A percentile compares a stretch with the other conserved stretches of the same genome.
These are phyloP conservation scores for Cephus cinctus DNA, from an alignment of 1,140 invertebrate genomes.

Conservation along the genomic window DNA sequence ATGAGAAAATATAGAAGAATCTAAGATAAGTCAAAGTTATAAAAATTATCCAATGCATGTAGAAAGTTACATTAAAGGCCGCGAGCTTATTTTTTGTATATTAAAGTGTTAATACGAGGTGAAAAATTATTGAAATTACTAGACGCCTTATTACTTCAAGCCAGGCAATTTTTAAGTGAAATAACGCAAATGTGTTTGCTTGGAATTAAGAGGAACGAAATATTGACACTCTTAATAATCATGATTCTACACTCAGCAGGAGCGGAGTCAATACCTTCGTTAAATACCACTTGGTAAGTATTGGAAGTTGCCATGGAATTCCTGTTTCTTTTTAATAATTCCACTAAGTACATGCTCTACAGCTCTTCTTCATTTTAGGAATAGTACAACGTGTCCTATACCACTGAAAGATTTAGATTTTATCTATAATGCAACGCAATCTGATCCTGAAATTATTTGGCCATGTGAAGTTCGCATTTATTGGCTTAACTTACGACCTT, in stretches of 20 bases:
- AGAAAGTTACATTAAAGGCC: not conserved
- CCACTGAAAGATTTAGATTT: constrained; percentile 34
- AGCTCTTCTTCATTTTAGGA: constrained; percentile 13
- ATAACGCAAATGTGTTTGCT: too few species aligned
- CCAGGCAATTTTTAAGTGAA: too few species aligned
- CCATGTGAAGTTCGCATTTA: constrained; percentile 41
- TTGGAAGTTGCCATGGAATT: constrained; percentile 2
- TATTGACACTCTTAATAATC: too few species aligned
- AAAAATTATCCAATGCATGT: not conserved
- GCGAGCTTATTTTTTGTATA: not conserved
- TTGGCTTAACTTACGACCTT: constrained; percentile 36
- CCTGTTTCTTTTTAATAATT: constrained; percentile 10
- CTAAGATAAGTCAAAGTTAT: not conserved
- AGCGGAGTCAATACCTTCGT: not conserved
- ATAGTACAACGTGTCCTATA: constrained; percentile 21
- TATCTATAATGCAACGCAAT: constrained; percentile 28
- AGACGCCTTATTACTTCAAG: too few species aligned
- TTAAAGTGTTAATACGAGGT: not conserved
- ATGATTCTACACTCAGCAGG: not conserved
- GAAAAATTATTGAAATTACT: too few species aligned
- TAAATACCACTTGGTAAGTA: not conserved
- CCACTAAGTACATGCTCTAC: not conserved
- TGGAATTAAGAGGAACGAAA: too few species aligned
- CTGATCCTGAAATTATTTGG: constrained; percentile 34
- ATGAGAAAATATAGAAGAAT: not conserved